Conservation (phyloP, 2,113 vertebrate genomes). For the Psophia crepitans region DNA sequence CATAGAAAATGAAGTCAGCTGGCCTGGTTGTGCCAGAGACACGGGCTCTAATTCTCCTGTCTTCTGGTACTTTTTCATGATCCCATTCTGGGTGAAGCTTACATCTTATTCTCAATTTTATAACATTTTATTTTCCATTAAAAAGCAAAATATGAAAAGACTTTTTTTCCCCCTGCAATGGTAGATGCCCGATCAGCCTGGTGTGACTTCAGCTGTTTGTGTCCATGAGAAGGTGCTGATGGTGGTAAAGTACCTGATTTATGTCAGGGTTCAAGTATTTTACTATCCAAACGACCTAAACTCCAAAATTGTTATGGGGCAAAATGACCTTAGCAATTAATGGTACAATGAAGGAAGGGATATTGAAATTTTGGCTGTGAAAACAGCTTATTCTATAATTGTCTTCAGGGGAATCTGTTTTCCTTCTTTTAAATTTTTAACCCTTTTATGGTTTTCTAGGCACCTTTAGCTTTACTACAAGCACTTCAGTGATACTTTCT, state of each 20-base stretch:
- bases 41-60: background rate
- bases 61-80: background rate
- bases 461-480: background rate
- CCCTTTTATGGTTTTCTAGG: background rate
- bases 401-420: background rate
- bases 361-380: background rate
- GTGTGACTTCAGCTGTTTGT: background rate
- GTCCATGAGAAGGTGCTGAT: background rate
- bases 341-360: background rate
- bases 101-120: background rate
- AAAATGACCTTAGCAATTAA: background rate
- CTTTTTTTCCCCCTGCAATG: background rate
- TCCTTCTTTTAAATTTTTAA: background rate
- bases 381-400: background rate
- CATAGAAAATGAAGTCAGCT: background rate
- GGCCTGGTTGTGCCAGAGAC: background rate
- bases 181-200: background rate
- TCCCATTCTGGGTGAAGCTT: background rate
- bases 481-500: background rate
- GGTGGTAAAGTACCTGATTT: background rate
- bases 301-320: background rate
- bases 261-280: background rate
- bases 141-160: background rate
- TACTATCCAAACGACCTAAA: background rate
- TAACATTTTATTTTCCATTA: background rate